Conservation (phyloP, 2,888 invertebrate species). For the Uloborus plumipes region DNA sequence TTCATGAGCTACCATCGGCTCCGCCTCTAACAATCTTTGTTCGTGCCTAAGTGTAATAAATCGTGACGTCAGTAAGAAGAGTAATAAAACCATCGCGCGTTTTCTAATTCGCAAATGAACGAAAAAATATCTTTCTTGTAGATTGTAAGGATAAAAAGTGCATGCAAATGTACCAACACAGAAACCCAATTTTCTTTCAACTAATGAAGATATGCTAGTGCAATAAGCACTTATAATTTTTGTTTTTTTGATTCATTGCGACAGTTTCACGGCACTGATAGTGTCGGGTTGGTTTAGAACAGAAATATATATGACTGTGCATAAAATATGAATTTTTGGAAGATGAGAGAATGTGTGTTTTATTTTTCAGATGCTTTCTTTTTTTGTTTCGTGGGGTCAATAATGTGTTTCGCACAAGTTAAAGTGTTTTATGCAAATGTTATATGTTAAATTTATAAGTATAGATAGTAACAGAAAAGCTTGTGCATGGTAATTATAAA, state of each 20-base stretch:
- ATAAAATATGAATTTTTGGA: no score
- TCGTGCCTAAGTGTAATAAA: conserved; percentile 41
- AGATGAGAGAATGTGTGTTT: no score
- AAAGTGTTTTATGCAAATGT: no score
- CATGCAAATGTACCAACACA: background rate
- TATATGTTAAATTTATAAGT: no score
- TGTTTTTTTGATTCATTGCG: conserved; percentile 4
- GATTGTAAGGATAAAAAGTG: conserved; percentile 4
- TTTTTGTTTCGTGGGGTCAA: no score
- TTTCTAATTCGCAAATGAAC: background rate
- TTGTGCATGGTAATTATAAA: no score
- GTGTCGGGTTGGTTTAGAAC: no score
- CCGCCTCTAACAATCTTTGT: conserved; percentile 41
- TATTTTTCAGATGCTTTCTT: no score
- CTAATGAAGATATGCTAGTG: conserved; percentile 50
- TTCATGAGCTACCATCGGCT: conserved; percentile 12
- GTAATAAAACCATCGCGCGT: conserved; percentile 28
- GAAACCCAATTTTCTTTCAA: conserved; percentile 32
- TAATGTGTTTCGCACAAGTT: no score
- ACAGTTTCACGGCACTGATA: no score
- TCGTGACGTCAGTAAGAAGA: conserved; percentile 10
- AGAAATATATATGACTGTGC: no score
- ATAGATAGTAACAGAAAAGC: no score
- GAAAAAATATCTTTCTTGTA: conserved; percentile 11
- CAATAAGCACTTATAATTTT: conserved; percentile 21